Base-by-base conservation (phyloP, 2,888 invertebrate species). In the Erannis defoliaria region DNA sequence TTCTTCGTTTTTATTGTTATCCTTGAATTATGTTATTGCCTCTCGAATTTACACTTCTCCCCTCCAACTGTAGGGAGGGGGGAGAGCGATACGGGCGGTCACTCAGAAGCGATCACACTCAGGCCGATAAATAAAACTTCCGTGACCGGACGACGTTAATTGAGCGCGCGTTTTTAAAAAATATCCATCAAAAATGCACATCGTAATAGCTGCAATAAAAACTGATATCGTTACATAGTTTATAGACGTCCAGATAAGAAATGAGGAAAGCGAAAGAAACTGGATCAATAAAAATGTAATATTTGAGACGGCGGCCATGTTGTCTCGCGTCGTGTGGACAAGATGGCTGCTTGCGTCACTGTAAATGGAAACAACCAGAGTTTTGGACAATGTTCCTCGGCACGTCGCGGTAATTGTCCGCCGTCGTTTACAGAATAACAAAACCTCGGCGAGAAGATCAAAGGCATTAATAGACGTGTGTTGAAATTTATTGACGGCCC, bases 101-200 rank as follows among this genome's bases (percentile, higher is more conserved):
- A 80, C 78, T 80, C 80, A 74, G 74, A 76, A 75, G 73, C 82
- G 80, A 84, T 85, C 85, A 84, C 82, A 82, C 77, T 72, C 73
- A 73, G 75, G 66, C 80, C 86, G 85, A 86, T 89, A 89, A 87
- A 88, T 83, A 80, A 83, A 80, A 83, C 80, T 88, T 88, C 83
- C 91, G 90, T 91, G 91, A 90, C 90, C 84, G 84, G 82, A 81
- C 80, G 81, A 80, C 88, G 88, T 90, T 90, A 89, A 90, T 89
- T 87, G 84, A 82, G 73, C 79, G 70, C 76, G 75, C 73, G 77
- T 88, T 88, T 85, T 86, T 78, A 80, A 72, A 68, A 80, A 83
- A 85, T 84, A 86, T 86, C 82, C 88, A 87, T 90, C 89, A 87
- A 89, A 89, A 88, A 87, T 89, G 89, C 89, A 89, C 89, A 87